Conservation (phyloP, 2,797 vertebrate species). For the Macropus fuliginosus region DNA sequence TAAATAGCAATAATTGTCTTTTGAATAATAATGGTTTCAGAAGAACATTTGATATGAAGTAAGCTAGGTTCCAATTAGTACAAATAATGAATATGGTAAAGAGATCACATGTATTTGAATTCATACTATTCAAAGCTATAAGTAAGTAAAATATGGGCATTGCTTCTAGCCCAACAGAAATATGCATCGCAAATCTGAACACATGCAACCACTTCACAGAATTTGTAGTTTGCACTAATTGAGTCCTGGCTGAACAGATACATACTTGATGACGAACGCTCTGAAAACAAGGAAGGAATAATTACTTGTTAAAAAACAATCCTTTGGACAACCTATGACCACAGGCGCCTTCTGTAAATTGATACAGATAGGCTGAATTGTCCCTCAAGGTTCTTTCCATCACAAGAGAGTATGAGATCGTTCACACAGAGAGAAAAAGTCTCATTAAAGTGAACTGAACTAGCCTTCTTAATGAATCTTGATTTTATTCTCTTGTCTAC, state of each 20-base stretch:
- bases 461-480: neutral
- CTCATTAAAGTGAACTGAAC: neutral
- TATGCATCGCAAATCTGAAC: neutral
- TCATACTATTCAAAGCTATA: neutral
- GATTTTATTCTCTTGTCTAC: neutral
- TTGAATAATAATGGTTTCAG: conserved; percentile 15
- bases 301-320: conserved; percentile 73
- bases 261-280: neutral
- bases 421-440: neutral
- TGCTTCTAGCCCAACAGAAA: neutral
- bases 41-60: neutral
- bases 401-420: fast-evolving
- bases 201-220: neutral
- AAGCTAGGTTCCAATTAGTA: neutral
- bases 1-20: fast-evolving
- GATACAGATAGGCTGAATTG: conserved; percentile 59
- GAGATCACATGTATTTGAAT: neutral
- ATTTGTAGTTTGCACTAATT: neutral
- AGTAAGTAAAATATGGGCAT: neutral
- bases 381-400: conserved; percentile 36
- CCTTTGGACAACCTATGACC: conserved; percentile 60
- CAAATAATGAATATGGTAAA: neutral
- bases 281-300: neutral
- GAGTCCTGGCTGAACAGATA: neutral
- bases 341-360: conserved; percentile 38